phyloP scores from a whole-genome alignment of 2,113 vertebrate species.

The Aegithalos caudatus region DNA sequence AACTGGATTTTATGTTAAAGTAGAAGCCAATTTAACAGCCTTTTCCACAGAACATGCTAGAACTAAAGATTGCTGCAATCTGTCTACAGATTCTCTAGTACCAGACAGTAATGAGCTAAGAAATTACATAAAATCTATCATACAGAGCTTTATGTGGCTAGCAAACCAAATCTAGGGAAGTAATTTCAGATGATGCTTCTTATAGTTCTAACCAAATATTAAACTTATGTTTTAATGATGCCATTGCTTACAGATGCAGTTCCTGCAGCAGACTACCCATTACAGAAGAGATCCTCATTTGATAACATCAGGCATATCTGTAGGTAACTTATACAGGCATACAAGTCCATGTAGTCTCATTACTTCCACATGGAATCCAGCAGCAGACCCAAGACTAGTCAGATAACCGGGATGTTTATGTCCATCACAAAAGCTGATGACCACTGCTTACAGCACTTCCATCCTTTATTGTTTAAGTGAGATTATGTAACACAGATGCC shows the following conservation, averaged over 20 bases:
- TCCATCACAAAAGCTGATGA: slow-evolving; percentile 6
- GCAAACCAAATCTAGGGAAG: background rate
- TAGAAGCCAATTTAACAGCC: background rate
- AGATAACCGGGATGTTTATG: slow-evolving; percentile 11
- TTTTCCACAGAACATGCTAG: background rate
- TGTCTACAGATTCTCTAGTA: background rate
- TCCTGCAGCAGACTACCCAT: background rate
- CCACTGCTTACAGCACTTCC: background rate
- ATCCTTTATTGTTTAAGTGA: background rate
- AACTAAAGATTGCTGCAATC: background rate
- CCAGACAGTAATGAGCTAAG: background rate
- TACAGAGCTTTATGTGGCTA: background rate
- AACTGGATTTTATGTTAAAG: background rate
- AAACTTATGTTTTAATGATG: background rate
- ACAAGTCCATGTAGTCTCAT: background rate
- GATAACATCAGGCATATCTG: background rate
- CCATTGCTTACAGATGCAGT: background rate
- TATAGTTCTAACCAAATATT: background rate
- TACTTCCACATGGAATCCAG: background rate
- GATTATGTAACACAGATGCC: background rate
- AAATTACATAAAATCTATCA: background rate
- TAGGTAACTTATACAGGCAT: background rate
- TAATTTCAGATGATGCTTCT: background rate
- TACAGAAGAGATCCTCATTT: background rate
- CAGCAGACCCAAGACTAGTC: slow-evolving; percentile 43